Base-by-base conservation (phyloP, 1,140 invertebrate genomes). In the Saccostrea echinata region DNA sequence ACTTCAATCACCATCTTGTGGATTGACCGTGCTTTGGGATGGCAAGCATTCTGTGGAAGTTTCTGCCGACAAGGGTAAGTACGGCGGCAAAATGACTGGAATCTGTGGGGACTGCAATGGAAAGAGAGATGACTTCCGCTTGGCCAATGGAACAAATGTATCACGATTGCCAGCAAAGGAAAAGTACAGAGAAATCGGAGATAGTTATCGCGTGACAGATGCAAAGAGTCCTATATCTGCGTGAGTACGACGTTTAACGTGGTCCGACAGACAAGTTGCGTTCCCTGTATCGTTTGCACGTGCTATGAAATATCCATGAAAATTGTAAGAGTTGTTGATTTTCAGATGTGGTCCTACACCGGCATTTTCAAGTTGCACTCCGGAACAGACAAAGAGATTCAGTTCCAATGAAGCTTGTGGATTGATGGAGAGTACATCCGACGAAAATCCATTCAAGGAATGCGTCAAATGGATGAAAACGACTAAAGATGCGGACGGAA, bases 141-240 rank as follows among this genome's bases (percentile, higher is more conserved):
- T 88, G 11, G 84, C 24, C 71, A 24, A 88, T 9, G 91, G 91
- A 16, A 88, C 53, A 51, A 86, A 90, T 57, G 91, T 91, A 3
- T 84, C 33, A 16, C 81, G 87, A 4, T 13, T 24, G 16, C 84
- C 61, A 55, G 27, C 13, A 0, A 88, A 64, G 12, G 84, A 87
- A 4, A 86, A 76, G 61, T 91, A 87, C 85, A 35, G 85, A 1
- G 21, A 88, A 16, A 88, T 92, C 24, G 91, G 91, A 21, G 82
- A 87, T 30, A 92, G 91, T 30, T 92, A 90, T 76, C 51, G 33
- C 24, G 61, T 89, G 61, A 24, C 9, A 24, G 64, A 68, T 27
- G 21, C n/a, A n/a, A 21, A 27, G n/a, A 68, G 27, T 68, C 64
- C 64, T 68, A 24, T 24, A 68, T 21, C 64, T 24, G 64, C n/a